Evolutionary conservation across 35 echinoderm and acorn worm species (phyloP), one percentile per base, ranked within the genome.

Genomic region (Ophioderma brevispina): DNA sequence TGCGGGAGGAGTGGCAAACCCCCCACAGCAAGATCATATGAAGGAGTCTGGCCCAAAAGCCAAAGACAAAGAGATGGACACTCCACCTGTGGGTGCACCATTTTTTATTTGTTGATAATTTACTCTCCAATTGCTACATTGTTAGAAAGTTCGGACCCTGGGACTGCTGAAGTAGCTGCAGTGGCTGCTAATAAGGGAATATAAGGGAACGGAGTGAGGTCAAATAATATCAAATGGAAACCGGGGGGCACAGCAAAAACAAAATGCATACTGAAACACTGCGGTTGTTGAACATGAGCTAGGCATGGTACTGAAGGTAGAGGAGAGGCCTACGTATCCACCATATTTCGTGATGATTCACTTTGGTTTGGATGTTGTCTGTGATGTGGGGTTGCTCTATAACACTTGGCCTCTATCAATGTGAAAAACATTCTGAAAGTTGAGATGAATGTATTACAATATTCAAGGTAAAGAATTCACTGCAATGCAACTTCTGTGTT

Each of bases 221-320:
- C n/a, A n/a, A n/a, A n/a, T n/a, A 75, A 75, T 14, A 78, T 32
- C 18, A 17, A 32, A 34, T 78, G 36, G 0, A 34, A 36, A 32
- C 0, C 76, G 36, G 23, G 19, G 1, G 19, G 59, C 43, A 11
- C 30, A 17, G 13, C 30, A 85, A 23, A 77, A 3, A 33, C 15
- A 41, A 46, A 55, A 31, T 50, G 32, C 32, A 31, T 49, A 98
- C 97, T 94, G 43, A 86, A 95, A 10, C 95, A 38, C 36, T 90
- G 77, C 32, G 94, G 90, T 79, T n/a, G n/a, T n/a, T n/a, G 97
- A 99, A 75, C 97, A 87, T 79, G 95, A 94, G 64, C 87, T 87
- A 1, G 92, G 77, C 15, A 99, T 80, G 49, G 94, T 90, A 84
- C 91, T 92, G 79, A 99, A 93, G 15, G 94, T 89, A 11, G 97